These are phyloP conservation scores for Myoxocephalus aenaeus DNA, from an alignment of 2,797 vertebrate genomes.

Conservation along the genomic window DNA sequence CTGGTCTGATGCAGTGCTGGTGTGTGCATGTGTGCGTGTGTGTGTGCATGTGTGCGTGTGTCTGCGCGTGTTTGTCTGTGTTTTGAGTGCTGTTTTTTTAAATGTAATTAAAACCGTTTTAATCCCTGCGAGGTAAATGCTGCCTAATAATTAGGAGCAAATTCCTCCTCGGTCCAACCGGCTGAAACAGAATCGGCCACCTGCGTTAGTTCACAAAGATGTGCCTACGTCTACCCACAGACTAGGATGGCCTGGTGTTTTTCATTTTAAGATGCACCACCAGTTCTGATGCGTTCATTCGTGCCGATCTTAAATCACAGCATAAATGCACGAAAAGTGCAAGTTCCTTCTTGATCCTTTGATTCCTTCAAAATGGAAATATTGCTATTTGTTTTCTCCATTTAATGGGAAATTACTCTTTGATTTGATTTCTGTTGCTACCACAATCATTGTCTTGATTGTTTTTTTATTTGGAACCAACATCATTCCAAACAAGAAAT, in stretches of 20 bases:
- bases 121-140: constrained; percentile 49
- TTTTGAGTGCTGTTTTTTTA: constrained; percentile 20
- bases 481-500: constrained; percentile 5
- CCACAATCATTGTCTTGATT: not conserved
- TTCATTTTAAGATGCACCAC: not conserved
- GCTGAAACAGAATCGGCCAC: not conserved
- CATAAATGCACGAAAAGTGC: not conserved
- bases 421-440: constrained; percentile 21
- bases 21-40: constrained; percentile 17
- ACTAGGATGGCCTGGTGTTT: not conserved
- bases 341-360: not conserved
- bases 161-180: constrained; percentile 27
- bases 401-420: constrained; percentile 9
- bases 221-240: not conserved
- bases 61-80: constrained; percentile 18
- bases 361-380: constrained; percentile 5
- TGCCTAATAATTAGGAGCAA: constrained; percentile 23
- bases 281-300: constrained; percentile 5
- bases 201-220: not conserved
- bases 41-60: constrained; percentile 15
- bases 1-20: constrained; percentile 17
- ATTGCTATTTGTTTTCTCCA: not conserved
- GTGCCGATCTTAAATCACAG: not conserved
- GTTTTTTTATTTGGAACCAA: not conserved
- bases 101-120: constrained; percentile 59